These are phyloP conservation scores for Gavialis gangeticus DNA, from an alignment of 2,113 vertebrate genomes.

Conservation along the genomic window DNA sequence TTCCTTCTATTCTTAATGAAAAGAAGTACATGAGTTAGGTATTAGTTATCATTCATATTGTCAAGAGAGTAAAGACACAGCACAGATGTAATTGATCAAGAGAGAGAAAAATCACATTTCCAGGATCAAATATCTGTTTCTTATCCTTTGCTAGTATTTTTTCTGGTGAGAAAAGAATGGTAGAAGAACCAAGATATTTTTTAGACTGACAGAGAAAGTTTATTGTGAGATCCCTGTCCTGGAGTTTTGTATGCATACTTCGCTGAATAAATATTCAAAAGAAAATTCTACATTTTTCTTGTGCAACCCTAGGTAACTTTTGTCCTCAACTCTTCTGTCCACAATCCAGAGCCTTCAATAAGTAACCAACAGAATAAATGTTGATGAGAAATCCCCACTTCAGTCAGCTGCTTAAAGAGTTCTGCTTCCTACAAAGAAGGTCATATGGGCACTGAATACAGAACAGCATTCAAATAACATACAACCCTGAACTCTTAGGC, in stretches of 20 bases:
- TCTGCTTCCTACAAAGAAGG: background rate
- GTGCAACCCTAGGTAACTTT: background rate
- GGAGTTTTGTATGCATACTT: background rate
- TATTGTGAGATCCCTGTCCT: background rate
- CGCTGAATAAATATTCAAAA: background rate
- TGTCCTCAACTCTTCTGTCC: background rate
- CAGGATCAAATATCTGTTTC: background rate
- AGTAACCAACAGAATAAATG: background rate
- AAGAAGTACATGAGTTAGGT: background rate
- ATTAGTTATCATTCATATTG: background rate
- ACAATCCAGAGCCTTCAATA: background rate
- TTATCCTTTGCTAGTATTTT: background rate
- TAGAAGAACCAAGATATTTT: background rate
- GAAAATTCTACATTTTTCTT: background rate
- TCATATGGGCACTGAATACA: background rate
- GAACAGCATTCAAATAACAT: background rate
- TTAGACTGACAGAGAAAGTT: background rate
- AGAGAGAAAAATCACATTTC: background rate
- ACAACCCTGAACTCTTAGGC: background rate
- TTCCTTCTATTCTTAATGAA: background rate
- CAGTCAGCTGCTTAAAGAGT: background rate
- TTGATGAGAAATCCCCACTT: background rate
- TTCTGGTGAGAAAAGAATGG: background rate
- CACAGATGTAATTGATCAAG: background rate
- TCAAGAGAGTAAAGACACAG: background rate